Conservation (phyloP, 1,140 invertebrate species). For the Neotoxoptera formosana region DNA sequence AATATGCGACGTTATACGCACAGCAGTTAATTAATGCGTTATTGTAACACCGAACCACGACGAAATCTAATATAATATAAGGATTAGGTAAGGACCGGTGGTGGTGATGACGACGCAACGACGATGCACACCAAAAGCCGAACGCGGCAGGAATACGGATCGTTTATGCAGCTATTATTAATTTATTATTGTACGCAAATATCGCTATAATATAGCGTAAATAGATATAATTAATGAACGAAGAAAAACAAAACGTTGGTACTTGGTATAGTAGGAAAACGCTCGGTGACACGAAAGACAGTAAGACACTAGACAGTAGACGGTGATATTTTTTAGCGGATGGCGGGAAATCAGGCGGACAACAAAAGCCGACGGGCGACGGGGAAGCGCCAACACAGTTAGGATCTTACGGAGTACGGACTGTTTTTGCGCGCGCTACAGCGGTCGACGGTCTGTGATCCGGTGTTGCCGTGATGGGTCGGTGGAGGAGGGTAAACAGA, state of each 20-base stretch:
- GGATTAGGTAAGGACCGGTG: not conserved
- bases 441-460: not conserved
- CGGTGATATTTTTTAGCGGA: not conserved
- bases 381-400: not conserved
- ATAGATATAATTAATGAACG: not conserved
- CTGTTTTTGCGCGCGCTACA: conserved; percentile 1
- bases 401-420: not conserved
- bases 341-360: conserved; percentile 42
- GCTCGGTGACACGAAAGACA: not conserved
- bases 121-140: too few species aligned
- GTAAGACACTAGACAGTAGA: too few species aligned
- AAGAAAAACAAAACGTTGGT: not conserved
- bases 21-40: not conserved
- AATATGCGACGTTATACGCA: not conserved
- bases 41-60: not conserved
- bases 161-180: not conserved
- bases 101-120: too few species aligned
- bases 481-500: too few species aligned
- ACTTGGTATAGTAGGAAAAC: not conserved
- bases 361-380: conserved; percentile 42
- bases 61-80: not conserved
- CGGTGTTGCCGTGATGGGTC: too few species aligned
- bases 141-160: too few species aligned
- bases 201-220: too few species aligned
- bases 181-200: not conserved